Evolutionary conservation across 2,113 vertebrate genomes (phyloP).

Genomic region (Salvelinus fontinalis): DNA sequence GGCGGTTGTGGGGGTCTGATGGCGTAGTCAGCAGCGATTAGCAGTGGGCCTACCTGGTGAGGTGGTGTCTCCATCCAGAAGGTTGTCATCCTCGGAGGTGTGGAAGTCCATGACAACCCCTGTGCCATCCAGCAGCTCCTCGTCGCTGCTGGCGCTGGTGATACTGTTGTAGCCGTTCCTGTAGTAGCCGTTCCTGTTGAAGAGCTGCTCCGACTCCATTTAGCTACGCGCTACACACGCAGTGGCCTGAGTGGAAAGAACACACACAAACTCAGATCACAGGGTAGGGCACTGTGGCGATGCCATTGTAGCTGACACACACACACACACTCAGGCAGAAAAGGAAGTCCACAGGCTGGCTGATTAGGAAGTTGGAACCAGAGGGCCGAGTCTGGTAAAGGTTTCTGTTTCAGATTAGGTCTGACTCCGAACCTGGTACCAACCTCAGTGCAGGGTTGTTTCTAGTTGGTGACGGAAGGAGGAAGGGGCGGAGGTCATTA

Average conservation of each 20-base stretch:
- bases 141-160: constrained; percentile 96
- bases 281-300: no score
- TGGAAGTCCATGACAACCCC: constrained; percentile 98
- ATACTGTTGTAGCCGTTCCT: constrained; percentile 99
- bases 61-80: constrained; percentile 91
- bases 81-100: constrained; percentile 98
- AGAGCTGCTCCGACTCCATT: constrained; percentile 99
- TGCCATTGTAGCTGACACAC: no score
- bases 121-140: constrained; percentile 95
- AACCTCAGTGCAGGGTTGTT: not conserved
- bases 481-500: not conserved
- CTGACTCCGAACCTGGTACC: not conserved
- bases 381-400: not conserved
- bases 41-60: constrained; percentile 80
- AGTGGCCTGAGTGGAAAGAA: constrained; percentile 66
- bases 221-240: constrained; percentile 74
- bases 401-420: not conserved
- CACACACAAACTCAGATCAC: not conserved
- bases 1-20: not conserved
- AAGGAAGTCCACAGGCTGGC: not conserved
- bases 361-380: not conserved
- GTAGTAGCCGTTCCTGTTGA: constrained; percentile 89
- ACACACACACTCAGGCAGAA: not conserved
- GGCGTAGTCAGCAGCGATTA: not conserved
- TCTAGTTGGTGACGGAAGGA: not conserved